Evolutionary conservation across 2,888 invertebrate species (phyloP), one percentile per base, ranked within the genome.

Genomic region (Flabesymbios commensalis): DNA sequence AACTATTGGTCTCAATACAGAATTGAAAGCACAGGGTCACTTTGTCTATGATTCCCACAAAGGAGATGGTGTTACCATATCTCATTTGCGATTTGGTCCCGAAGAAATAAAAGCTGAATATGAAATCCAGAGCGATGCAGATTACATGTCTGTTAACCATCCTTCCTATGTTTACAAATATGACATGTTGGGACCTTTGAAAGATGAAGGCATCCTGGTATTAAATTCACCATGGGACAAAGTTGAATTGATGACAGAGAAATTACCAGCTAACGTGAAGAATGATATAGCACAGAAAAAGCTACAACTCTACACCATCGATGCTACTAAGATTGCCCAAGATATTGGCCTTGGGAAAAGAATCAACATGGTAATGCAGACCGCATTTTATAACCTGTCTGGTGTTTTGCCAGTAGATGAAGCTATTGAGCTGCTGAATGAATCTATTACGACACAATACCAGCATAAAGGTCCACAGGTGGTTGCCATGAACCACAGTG

Each of bases 31-130:
- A 3, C 69, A 69, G 51, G 69, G 69, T 5, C 69, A 69, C 55
- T 69, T 65, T 49, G 68, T 69, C n/a, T 69, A 47, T 51, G 69
- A 69, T 47, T 68, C 68, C 10, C 67, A 69, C 65, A 69, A 69
- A 55, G 65, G 57, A 10, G 69, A 69, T 45, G 69, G 69, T 26
- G 60, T 69, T 32, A 69, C 69, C 7, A 60, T 69, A 14, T 68
- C 68, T 17, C 69, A 69, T 56, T 52, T 69, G 31, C 55, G 69
- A 17, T 69, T 69, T 52, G 69, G 69, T n/a, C 68, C 65, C 22
- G 61, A 68, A 28, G 65, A 65, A 36, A 68, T 68, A 51, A 63
- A 61, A 29, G 45, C 65, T 1, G 65, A 64, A 47, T 69, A 68
- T 52, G 57, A 41, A 3, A 66, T 65, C 55, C 63, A 63, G 57